These are phyloP conservation scores for Lepidocyrtoides sp. DNA, from an alignment of 2,888 invertebrate species.

Conservation along the genomic window DNA sequence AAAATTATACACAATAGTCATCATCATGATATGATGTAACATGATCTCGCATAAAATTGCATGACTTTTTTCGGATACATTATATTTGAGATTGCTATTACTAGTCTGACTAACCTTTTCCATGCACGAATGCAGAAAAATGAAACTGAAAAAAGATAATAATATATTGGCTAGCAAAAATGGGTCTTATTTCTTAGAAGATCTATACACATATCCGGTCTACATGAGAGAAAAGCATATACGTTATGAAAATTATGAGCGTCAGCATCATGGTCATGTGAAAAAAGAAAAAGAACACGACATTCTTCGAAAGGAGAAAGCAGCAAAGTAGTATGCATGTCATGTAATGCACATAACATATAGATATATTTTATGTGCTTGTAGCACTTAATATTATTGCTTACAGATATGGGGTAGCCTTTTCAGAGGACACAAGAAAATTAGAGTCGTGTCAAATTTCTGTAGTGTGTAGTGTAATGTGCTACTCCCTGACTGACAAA, in stretches of 20 bases:
- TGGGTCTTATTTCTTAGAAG: background rate
- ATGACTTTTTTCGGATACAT: conserved; percentile 6
- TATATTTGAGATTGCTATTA: background rate
- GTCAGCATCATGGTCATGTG: conserved; percentile 17
- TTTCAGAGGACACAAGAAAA: background rate
- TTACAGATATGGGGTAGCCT: background rate
- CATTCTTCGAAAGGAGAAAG: background rate
- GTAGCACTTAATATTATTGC: background rate
- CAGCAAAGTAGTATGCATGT: background rate
- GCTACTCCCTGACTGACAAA: conserved; percentile 18
- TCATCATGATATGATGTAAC: conserved; percentile 28
- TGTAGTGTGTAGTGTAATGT: conserved; percentile 25
- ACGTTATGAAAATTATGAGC: background rate
- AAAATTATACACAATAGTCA: conserved; percentile 5
- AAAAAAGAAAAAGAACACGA: conserved; percentile 17
- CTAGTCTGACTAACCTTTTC: background rate
- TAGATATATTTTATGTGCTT: background rate
- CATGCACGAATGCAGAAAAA: conserved; percentile 27
- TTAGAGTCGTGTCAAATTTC: conserved; percentile 18
- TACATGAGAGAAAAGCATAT: background rate
- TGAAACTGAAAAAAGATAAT: background rate
- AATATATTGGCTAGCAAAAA: conserved; percentile 4
- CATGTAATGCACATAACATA: conserved; percentile 13
- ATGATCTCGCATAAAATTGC: conserved; percentile 45
- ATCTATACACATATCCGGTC: conserved; percentile 2